Conservation (phyloP, 2,797 vertebrate genomes). For the Gallinago stenura region DNA sequence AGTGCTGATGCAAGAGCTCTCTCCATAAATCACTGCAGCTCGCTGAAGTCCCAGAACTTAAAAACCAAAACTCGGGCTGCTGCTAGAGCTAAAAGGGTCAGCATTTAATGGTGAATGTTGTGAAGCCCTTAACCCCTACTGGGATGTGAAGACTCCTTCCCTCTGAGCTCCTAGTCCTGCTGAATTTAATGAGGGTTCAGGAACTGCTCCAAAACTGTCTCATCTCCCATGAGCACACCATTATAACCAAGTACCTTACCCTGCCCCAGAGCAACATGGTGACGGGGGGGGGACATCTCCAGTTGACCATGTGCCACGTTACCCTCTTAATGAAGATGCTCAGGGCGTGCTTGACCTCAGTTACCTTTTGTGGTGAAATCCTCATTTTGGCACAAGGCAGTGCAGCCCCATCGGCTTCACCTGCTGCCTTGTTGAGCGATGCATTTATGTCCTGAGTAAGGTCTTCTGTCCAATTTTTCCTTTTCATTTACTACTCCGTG, state of each 20-base stretch:
- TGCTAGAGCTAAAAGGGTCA: not conserved
- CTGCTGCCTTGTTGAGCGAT: not conserved
- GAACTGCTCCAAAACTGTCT: not conserved
- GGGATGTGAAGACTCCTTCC: accelerated
- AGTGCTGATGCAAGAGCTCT: not conserved
- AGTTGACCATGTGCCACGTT: accelerated
- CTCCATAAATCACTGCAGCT: not conserved
- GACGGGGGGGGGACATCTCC: not conserved
- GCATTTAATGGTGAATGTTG: accelerated
- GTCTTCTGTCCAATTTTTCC: not conserved
- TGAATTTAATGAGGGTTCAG: not conserved
- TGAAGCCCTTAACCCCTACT: not conserved
- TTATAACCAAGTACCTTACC: too few species aligned
- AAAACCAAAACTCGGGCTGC: not conserved
- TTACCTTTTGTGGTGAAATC: not conserved
- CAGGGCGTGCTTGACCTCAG: not conserved
- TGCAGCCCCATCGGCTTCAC: accelerated
- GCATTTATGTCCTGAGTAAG: accelerated
- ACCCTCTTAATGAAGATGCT: not conserved
- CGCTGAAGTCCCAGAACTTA: not conserved
- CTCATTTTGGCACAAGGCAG: not conserved
- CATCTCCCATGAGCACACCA: accelerated
- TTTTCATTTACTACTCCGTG: accelerated
- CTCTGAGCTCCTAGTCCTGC: not conserved
- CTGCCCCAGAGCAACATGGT: not conserved